Conservation (phyloP, 1,140 invertebrate species). For the Tetragonula clypearis region DNA sequence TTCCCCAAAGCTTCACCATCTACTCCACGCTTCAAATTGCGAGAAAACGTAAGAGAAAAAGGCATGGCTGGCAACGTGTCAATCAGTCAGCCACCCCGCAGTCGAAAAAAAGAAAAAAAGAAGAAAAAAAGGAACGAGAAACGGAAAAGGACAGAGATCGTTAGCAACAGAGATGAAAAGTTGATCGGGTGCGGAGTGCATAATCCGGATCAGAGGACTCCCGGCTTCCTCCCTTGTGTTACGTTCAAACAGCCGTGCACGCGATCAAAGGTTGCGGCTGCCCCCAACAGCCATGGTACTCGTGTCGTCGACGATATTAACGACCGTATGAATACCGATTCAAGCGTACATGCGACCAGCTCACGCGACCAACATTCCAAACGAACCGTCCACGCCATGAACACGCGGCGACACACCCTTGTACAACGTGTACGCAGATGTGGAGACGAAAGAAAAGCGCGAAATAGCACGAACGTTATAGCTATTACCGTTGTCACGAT, state of each 20-base stretch:
- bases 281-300: neutral
- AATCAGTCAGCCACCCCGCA: neutral
- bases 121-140: neutral
- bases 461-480: neutral
- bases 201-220: neutral
- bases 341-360: neutral
- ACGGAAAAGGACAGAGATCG: neutral
- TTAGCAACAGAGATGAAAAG: neutral
- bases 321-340: conserved; percentile 22
- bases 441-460: conserved; percentile 7
- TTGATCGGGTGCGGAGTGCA: neutral
- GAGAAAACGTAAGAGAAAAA: neutral
- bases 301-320: conserved; percentile 34
- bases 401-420: neutral
- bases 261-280: conserved; percentile 34
- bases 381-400: neutral
- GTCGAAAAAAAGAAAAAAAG: neutral
- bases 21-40: too few species aligned
- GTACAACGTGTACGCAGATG: neutral
- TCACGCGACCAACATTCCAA: conserved; percentile 38
- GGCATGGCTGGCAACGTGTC: neutral
- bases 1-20: neutral
- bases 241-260: conserved; percentile 8
- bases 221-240: neutral
- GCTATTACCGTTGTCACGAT: neutral